Conservation (phyloP, 2,888 invertebrate species). For the Platerodrilus igneus region DNA sequence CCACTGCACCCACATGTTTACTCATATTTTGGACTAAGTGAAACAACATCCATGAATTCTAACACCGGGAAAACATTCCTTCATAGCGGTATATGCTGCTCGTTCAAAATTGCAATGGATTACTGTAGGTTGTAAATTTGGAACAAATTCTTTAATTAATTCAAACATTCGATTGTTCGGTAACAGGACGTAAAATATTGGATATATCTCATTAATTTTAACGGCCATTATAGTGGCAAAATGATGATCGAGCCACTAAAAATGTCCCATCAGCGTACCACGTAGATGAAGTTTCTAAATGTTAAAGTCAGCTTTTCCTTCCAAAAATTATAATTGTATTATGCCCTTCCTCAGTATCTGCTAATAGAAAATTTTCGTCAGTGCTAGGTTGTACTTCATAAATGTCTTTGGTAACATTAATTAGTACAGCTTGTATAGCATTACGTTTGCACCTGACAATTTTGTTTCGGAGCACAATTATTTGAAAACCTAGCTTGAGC, state of each 20-base stretch:
- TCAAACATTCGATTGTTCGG: constrained; percentile 10
- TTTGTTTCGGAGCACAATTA: constrained; percentile 11
- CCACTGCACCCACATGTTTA: too few species aligned
- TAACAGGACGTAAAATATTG: constrained; percentile 10
- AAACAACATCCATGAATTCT: too few species aligned
- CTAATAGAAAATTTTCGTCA: constrained; percentile 13
- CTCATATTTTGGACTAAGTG: too few species aligned
- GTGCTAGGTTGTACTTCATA: constrained; percentile 5
- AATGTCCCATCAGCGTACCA: constrained; percentile 8
- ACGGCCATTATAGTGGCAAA: constrained; percentile 1
- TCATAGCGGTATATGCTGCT: constrained; percentile 7
- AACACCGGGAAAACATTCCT: too few species aligned
- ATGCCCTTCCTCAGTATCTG: constrained; percentile 3
- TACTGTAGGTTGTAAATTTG: constrained; percentile 6
- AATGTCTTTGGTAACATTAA: too few species aligned
- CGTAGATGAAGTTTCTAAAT: too few species aligned
- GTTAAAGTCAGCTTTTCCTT: constrained; percentile 7
- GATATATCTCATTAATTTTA: constrained; percentile 7
- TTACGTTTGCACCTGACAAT: constrained; percentile 11
- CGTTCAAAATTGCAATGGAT: constrained; percentile 11
- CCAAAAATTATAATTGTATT: constrained; percentile 13
- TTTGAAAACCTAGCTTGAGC: constrained; percentile 13
- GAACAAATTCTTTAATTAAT: too few species aligned
- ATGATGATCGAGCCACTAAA: constrained; percentile 5
- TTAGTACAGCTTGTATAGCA: constrained; percentile 7